These are phyloP conservation scores for Cotesia vestalis DNA, from an alignment of 1,140 invertebrate species.

Conservation along the genomic window DNA sequence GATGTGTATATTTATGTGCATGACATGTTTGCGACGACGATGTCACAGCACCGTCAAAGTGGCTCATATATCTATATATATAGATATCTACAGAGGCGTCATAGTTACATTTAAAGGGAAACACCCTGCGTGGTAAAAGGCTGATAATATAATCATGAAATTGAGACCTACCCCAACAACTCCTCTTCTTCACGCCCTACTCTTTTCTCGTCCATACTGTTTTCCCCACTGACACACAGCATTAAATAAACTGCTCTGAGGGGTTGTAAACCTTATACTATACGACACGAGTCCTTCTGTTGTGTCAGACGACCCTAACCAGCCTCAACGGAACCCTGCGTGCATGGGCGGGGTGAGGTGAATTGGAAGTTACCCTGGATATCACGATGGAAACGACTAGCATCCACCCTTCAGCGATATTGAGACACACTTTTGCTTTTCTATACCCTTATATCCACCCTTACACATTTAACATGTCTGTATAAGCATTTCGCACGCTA, in stretches of 20 bases:
- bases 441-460: not conserved
- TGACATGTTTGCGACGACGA: no score
- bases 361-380: not conserved
- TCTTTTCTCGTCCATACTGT: constrained; percentile 6
- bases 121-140: constrained; percentile 34
- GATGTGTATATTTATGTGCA: no score
- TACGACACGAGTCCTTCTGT: not conserved
- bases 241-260: constrained; percentile 33
- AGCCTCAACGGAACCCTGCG: constrained; percentile 22
- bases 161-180: constrained; percentile 46
- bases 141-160: constrained; percentile 47
- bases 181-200: constrained; percentile 28
- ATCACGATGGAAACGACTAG: constrained; percentile 23
- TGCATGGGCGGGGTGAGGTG: constrained; percentile 25
- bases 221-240: constrained; percentile 36
- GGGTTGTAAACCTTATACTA: constrained; percentile 52
- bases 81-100: not conserved
- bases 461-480: not conserved
- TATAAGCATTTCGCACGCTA: no score
- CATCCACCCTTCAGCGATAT: constrained; percentile 5
- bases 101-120: not conserved
- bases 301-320: constrained; percentile 24
- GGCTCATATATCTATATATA: no score
- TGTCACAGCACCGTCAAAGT: no score
- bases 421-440: constrained; percentile 26